A percentile compares a stretch with the other conserved stretches of the same genome.
Conservation (phyloP, 2,113 vertebrate genomes). For the Rissa tridactyla region DNA sequence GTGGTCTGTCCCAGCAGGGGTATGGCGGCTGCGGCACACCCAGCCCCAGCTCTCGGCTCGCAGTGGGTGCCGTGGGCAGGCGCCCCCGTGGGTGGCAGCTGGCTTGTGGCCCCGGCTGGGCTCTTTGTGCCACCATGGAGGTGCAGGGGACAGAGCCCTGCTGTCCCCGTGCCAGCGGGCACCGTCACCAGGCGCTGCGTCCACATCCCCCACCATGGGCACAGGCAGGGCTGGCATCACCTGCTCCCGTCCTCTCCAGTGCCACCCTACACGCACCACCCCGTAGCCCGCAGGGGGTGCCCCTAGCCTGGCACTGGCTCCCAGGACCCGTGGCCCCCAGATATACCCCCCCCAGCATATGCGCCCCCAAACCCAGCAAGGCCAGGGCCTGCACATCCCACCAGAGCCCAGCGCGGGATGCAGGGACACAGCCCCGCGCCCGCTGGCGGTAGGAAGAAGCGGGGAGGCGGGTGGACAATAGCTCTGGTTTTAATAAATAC, state of each 20-base stretch:
- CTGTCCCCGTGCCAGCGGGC: not conserved
- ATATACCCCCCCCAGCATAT: fast-evolving
- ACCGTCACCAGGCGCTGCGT: not conserved
- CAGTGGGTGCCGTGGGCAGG: not conserved
- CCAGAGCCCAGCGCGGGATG: fast-evolving
- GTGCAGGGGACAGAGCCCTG: not conserved
- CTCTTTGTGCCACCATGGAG: not conserved
- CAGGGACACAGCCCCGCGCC: not conserved
- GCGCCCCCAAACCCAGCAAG: not conserved
- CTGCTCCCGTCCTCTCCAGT: not conserved
- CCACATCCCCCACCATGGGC: fast-evolving
- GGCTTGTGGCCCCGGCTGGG: fast-evolving
- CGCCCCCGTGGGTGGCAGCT: not conserved
- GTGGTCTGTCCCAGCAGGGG: not conserved
- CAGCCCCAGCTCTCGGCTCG: fast-evolving
- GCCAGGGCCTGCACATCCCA: not conserved
- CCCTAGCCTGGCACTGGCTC: not conserved
- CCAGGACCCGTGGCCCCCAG: fast-evolving
- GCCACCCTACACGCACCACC: not conserved
- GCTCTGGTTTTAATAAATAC: constrained; percentile 69
- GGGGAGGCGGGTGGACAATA: not conserved
- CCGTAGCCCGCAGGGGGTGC: fast-evolving
- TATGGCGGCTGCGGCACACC: not conserved
- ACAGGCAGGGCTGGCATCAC: not conserved
- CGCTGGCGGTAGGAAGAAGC: not conserved